Percentiles rank a stretch among this genome's conserved stretches.
These are phyloP conservation scores for Parambassis ranga DNA, from an alignment of 2,797 vertebrate species.

Conservation along the genomic window DNA sequence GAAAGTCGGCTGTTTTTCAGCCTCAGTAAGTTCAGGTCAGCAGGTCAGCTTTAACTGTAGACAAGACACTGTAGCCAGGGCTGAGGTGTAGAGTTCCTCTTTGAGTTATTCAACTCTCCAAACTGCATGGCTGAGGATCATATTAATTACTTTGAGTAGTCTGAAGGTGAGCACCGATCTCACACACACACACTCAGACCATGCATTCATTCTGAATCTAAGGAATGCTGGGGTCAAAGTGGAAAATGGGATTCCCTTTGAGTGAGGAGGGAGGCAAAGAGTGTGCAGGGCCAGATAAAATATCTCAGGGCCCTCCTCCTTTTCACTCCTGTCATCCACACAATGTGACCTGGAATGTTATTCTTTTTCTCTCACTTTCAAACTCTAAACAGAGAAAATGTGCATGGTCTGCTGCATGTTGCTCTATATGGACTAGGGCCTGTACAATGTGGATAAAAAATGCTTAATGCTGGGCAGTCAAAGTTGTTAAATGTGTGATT, in stretches of 20 bases:
- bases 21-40: neutral
- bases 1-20: neutral
- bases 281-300: slow-evolving; percentile 45
- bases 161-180: slow-evolving; percentile 51
- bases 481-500: slow-evolving; percentile 3
- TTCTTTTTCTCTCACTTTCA: slow-evolving; percentile 6
- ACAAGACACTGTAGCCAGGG: slow-evolving; percentile 25
- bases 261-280: slow-evolving; percentile 37
- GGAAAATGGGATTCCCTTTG: slow-evolving; percentile 70
- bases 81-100: slow-evolving; percentile 49
- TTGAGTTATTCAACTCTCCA: slow-evolving; percentile 55
- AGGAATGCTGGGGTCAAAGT: slow-evolving; percentile 70
- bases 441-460: neutral
- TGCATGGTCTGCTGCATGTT: neutral
- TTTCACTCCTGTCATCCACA: slow-evolving; percentile 39
- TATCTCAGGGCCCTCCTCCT: slow-evolving; percentile 32
- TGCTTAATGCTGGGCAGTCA: neutral
- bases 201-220: slow-evolving; percentile 33
- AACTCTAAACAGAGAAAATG: neutral
- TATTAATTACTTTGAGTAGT: slow-evolving; percentile 60
- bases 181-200: slow-evolving; percentile 16
- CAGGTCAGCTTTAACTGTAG: slow-evolving; percentile 21
- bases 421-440: neutral
- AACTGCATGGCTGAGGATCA: slow-evolving; percentile 37
- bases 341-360: slow-evolving; percentile 39